Evolutionary conservation across 2,888 invertebrate species (phyloP), one percentile per base, ranked within the genome.

Genomic region (Zelleria hepariella): DNA sequence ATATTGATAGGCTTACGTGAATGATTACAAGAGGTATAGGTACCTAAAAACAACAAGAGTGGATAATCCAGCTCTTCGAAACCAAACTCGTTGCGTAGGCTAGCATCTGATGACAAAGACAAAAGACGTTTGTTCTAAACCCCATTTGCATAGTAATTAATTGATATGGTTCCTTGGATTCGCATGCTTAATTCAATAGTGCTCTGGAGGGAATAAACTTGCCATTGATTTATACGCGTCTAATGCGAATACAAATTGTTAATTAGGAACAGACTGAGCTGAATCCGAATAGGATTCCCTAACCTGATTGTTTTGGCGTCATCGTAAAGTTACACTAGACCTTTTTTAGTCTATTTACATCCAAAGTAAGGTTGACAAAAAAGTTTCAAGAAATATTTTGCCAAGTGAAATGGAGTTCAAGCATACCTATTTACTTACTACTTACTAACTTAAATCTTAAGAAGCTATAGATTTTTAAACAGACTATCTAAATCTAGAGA

Each of bases 81-180:
- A 42, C 42, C 42, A 4, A 6, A 42, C 15, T 42, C 32, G 51
- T 20, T 23, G 20, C 3, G 51, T 51, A 51, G 51, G 42, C 42
- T 23, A 49, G 21, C 32, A 8, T 32, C 5, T n/a, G 6, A n/a
- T n/a, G 51, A 20, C 21, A 51, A 10, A 66, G 64, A 71, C 69
- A 71, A 70, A 67, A 63, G 63, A 65, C 61, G 58, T 61, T 61
- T 61, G 59, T 61, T 66, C 63, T 58, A 65, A 66, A 67, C 65
- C 67, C 66, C 64, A 69, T 72, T 70, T 71, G 65, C 67, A 68
- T 69, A 64, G 62, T 63, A 67, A 65, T 69, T 69, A 67, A 67
- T 66, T 64, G 64, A 60, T 60, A 59, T 58, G 60, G 61, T 57
- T 58, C 62, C 58, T 62, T 61, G 55, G 60, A 62, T 63, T 51